Base-by-base conservation (phyloP, 2,797 vertebrate genomes). In the Paratrypauchen microcephalus region DNA sequence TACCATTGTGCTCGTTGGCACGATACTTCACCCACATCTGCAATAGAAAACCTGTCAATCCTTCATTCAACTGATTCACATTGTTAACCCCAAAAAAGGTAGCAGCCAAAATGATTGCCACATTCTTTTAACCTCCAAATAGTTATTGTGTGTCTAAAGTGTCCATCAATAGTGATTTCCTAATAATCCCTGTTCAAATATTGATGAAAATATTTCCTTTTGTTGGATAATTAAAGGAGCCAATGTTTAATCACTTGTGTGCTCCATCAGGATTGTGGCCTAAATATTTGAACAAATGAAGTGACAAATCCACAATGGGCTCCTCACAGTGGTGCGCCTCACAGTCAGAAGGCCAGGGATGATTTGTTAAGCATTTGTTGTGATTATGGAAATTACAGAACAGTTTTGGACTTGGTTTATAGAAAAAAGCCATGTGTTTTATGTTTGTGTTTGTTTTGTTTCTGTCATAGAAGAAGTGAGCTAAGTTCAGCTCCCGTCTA, bases 241-340 rank as follows among this genome's bases (percentile, higher is more conserved):
- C 23, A 12, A 23, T 28, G 15, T 28, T 65, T 30, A 65, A 65
- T 50, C 16, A 50, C 6, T 50, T 50, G 26, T 48, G 41, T 19
- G 24, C 41, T 26, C 45, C 24, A 3, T 26, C 62, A 48, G 62
- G 24, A 64, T 5, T 26, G 66, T 55, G n/a, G 39, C 45, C 62
- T 28, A 64, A 64, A 64, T 24, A 50, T 48, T 64, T 48, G 45
- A 16, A 64, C 62, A 64, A 26, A 48, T 48, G 16, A 64, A 64
- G 62, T 48, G 45, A 64, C 62, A 50, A 64, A 64, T 50, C 41
- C 15, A 65, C 24, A 50, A 18, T 58, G 32, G 41, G 36, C 39
- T 16, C 24, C n/a, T 52, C 45, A 52, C 63, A 50, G 63, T 62
- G 32, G 32, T 36, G 32, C 32, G 7, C 32, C 32, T 36, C 32